Evolutionary conservation across 2,113 vertebrate species (phyloP), one percentile per base, ranked within the genome.

Genomic region (Corythaixoides concolor): DNA sequence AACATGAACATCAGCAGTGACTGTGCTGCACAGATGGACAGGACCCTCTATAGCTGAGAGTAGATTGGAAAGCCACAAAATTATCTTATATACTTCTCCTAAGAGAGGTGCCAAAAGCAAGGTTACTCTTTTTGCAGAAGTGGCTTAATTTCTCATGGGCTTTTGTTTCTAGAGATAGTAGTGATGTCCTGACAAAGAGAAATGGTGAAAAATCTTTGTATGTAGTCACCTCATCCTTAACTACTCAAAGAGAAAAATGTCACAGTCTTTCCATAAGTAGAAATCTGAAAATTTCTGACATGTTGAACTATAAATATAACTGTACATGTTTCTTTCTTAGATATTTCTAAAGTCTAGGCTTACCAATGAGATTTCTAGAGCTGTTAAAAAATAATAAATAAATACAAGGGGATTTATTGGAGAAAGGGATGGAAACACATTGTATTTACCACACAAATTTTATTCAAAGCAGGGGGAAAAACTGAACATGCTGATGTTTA

Each of bases 61-160:
- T 10, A 88, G 8, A 15, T 24, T 37, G 22, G 21, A 67, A 87
- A 62, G 3, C 2, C 12, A 11, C 9, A 63, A 41, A 47, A 32
- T 76, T 53, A 19, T 66, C 9, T 74, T 55, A 28, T 4, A 45
- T 15, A 22, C 5, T 66, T n/a, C 41, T 83, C 45, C 45, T 24
- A 55, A 72, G 8, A n/a, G 1, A 47, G 19, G 3, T 6, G 4
- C 1, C 2, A 56, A 89, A 84, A 94, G 30, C 35, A 75, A 63
- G 2, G 9, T 47, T 63, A 56, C 5, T 8, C 5, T 24, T 88
- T 66, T 77, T 58, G 9, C 13, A 90, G 24, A 81, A 49, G 47
- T 10, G 1, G 27, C 8, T 1, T 23, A 2, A 5, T 80, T 77
- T 76, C 50, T 67, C 1, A 0, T 15, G 2, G 35, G 13, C 6